Conservation (phyloP, 2,113 vertebrate species). For the Boleophthalmus pectinirostris region DNA sequence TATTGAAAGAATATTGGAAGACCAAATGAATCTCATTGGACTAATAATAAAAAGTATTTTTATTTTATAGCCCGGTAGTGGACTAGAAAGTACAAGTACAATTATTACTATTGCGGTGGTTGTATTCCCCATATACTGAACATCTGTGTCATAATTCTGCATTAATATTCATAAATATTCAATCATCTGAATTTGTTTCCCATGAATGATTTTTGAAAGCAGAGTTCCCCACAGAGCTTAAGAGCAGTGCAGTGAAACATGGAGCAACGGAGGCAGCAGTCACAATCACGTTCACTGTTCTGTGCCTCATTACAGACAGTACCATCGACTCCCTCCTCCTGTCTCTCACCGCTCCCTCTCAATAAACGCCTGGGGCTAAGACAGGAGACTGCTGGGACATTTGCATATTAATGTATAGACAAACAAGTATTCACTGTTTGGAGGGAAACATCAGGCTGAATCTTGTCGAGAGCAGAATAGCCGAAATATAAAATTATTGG, state of each 20-base stretch:
- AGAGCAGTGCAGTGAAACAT: not conserved
- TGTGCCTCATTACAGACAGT: conserved; percentile 10
- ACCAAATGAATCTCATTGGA: too few species aligned
- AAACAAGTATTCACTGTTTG: not conserved
- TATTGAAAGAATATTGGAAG: too few species aligned
- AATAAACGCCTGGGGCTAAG: not conserved
- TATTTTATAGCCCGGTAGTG: too few species aligned
- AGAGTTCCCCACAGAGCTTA: not conserved
- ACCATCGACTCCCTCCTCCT: not conserved
- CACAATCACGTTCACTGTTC: conserved; percentile 3
- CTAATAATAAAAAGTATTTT: too few species aligned
- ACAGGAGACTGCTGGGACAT: not conserved
- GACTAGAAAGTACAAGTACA: too few species aligned
- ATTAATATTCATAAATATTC: conserved; percentile 2
- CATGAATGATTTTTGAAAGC: not conserved
- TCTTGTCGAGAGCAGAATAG: too few species aligned
- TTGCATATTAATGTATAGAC: conserved; percentile 14
- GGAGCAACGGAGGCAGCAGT: not conserved
- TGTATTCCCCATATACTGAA: too few species aligned
- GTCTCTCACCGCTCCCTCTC: not conserved
- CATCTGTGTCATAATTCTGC: not conserved
- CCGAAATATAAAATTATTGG: not conserved
- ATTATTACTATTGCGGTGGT: not conserved
- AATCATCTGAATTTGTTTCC: not conserved
- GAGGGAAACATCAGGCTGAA: not conserved